Conservation (phyloP, 2,797 vertebrate species). For the Nothura maculosa region DNA sequence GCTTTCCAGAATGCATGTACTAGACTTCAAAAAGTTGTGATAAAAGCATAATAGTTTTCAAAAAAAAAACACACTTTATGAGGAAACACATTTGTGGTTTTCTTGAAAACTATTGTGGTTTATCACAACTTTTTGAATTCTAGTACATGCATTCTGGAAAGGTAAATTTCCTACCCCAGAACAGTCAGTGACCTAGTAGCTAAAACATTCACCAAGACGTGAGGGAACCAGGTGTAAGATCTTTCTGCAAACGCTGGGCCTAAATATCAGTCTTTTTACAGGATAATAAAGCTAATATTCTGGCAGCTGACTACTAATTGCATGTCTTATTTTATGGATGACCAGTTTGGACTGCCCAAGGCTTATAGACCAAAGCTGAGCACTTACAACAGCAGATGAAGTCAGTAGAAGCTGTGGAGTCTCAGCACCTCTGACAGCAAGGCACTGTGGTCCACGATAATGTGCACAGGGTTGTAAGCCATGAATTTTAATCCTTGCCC, state of each 20-base stretch:
- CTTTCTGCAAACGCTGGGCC: background rate
- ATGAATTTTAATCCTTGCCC: constrained; percentile 55
- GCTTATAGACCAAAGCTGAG: background rate
- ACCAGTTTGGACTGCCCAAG: background rate
- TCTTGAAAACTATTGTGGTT: no score
- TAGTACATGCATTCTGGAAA: background rate
- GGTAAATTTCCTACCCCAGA: background rate
- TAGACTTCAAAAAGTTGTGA: no score
- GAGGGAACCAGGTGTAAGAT: background rate
- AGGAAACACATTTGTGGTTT: no score
- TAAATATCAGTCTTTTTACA: background rate
- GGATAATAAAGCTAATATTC: background rate
- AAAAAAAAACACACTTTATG: no score
- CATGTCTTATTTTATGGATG: constrained; percentile 32
- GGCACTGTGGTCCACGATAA: background rate
- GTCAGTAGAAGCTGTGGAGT: background rate
- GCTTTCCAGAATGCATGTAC: no score
- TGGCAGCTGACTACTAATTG: constrained; percentile 8
- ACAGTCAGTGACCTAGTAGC: background rate
- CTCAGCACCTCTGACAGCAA: constrained; percentile 28
- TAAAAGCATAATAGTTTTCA: no score
- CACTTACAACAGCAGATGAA: constrained; percentile 5
- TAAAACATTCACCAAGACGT: background rate
- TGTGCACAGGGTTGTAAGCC: constrained; percentile 16
- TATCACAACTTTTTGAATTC: background rate